These are phyloP conservation scores for Microcebus jonahi DNA, from an alignment of 2,113 vertebrate species.

Conservation along the genomic window DNA sequence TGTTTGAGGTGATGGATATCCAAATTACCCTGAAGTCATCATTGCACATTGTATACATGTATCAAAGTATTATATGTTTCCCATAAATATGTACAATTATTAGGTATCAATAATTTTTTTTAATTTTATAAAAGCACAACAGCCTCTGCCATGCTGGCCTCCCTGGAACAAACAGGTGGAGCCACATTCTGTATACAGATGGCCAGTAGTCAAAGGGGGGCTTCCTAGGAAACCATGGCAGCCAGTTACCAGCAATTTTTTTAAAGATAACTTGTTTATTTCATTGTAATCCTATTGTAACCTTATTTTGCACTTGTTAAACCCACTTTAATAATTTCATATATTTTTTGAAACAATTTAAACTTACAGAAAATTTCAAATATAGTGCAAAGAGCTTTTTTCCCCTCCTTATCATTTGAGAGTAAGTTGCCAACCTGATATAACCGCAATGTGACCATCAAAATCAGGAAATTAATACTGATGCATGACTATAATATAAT, in stretches of 20 bases:
- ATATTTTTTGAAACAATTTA: not conserved
- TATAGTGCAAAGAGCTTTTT: not conserved
- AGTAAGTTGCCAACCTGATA: not conserved
- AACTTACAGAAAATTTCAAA: not conserved
- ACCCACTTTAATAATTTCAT: not conserved
- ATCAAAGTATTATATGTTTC: not conserved
- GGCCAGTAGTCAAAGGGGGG: not conserved
- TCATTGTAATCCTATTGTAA: slow-evolving; percentile 25
- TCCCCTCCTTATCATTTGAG: not conserved
- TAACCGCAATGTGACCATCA: not conserved
- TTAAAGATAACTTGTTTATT: not conserved
- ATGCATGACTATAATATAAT: not conserved
- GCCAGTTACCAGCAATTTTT: not conserved
- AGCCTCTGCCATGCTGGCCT: not conserved
- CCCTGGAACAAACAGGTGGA: not conserved
- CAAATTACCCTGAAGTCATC: not conserved
- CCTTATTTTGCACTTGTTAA: not conserved
- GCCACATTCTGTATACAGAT: not conserved
- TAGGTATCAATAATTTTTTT: not conserved
- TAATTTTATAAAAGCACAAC: not conserved
- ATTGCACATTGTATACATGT: not conserved
- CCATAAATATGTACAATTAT: not conserved
- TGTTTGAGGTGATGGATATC: not conserved
- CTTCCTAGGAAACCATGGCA: not conserved
- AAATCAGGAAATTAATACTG: not conserved